Evolutionary conservation across 2,797 vertebrate species (phyloP), one percentile per base, ranked within the genome.

Genomic region (Gallinago stenura): DNA sequence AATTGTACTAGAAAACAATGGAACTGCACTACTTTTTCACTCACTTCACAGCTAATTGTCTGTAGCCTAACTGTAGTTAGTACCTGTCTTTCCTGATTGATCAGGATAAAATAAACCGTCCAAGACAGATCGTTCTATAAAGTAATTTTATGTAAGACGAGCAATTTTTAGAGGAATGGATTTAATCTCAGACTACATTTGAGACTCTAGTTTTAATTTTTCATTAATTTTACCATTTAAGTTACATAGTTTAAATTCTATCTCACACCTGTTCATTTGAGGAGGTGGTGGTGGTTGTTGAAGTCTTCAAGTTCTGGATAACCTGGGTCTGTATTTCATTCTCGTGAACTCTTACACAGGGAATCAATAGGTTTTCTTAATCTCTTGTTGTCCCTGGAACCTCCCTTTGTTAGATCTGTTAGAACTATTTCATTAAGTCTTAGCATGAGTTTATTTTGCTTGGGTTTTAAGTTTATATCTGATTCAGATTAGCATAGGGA

Each of bases 311-410:
- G 3, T 76, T 83, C 26, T 92, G 28, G 35, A 13, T 89, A 72
- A 76, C 7, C 3, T 82, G n/a, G 19, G 43, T 21, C 22, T 17
- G 2, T 73, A 20, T 72, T 79, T 83, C 3, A 3, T 70, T 81
- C 31, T 71, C 24, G 12, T 6, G 21, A 83, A 5, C 12, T 35
- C 25, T 65, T 83, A 20, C 0, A 0, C 26, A 60, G 19, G 43
- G 1, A 51, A 2, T 60, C 30, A 7, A 3, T 41, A 57, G 19
- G 7, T 66, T 86, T 70, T 73, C 17, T 62, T 83, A 66, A 45
- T 9, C 4, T 0, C 7, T 86, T 0, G 7, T 83, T 0, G 9
- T 56, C 10, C 75, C 14, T 81, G 16, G 15, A 87, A 41, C 6
- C 2, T 75, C 31, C 22, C 7, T 73, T 66, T 83, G 8, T 89